Conservation (phyloP, 2,888 invertebrate species). For the Helicoverpa assulta region DNA sequence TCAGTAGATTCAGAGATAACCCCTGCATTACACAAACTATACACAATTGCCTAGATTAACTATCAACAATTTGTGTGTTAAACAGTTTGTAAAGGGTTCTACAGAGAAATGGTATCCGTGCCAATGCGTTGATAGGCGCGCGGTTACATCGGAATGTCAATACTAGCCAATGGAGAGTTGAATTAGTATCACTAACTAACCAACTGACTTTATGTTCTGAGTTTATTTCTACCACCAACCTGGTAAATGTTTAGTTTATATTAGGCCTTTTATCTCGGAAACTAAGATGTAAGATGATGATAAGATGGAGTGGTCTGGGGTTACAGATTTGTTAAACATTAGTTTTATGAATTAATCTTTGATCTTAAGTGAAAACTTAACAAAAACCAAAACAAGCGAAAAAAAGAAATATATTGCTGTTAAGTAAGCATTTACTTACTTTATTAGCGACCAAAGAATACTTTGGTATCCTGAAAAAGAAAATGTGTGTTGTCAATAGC, state of each 20-base stretch:
- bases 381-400: too few relatives aligned
- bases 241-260: background rate
- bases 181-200: conserved; percentile 15
- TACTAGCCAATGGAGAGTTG: conserved; percentile 32
- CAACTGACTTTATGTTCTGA: background rate
- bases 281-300: too few relatives aligned
- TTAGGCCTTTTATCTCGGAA: background rate
- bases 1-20: too few relatives aligned
- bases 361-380: too few relatives aligned
- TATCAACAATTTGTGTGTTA: background rate
- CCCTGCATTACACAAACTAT: too few relatives aligned
- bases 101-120: conserved; percentile 21
- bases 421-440: too few relatives aligned
- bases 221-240: background rate
- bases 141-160: conserved; percentile 33
- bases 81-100: conserved; percentile 20
- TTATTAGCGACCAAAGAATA: too few relatives aligned
- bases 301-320: too few relatives aligned
- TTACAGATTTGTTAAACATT: too few relatives aligned
- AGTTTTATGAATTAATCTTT: too few relatives aligned
- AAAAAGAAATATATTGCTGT: too few relatives aligned
- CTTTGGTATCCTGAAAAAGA: background rate
- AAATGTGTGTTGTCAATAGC: conserved; percentile 9
- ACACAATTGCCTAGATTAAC: too few relatives aligned
- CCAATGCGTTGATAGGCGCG: conserved; percentile 31